phyloP scores from a whole-genome alignment of 2,797 vertebrate species.

The Nannoperca australis region DNA sequence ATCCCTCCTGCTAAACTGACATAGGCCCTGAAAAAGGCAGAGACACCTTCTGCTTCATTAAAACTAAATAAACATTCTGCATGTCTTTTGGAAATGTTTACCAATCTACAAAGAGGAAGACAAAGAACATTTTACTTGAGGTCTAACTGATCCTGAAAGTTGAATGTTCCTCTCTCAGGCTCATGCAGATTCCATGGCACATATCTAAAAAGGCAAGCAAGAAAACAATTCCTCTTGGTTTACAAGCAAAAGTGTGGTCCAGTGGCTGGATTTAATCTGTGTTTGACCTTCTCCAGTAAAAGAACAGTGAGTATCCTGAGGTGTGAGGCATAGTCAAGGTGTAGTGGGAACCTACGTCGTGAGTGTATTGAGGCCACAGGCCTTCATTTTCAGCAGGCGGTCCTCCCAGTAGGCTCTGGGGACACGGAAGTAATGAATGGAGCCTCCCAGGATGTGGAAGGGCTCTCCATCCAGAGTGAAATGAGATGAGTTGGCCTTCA shows the following conservation, averaged over 20 bases:
- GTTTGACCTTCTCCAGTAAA: constrained; percentile 2
- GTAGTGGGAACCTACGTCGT: constrained; percentile 88
- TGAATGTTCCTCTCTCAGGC: constrained; percentile 87
- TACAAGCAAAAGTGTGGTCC: neutral
- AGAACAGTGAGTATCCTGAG: neutral
- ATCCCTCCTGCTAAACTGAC: constrained; percentile 87
- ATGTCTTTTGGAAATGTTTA: neutral
- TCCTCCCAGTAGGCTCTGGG: constrained; percentile 91
- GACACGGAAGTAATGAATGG: constrained; percentile 87
- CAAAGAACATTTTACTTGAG: constrained; percentile 81
- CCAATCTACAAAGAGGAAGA: neutral
- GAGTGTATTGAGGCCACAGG: constrained; percentile 93
- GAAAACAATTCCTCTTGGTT: neutral
- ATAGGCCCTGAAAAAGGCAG: constrained; percentile 84
- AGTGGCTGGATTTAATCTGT: neutral
- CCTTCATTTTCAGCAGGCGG: constrained; percentile 92
- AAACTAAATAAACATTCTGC: neutral
- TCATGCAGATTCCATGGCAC: constrained; percentile 96
- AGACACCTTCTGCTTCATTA: neutral
- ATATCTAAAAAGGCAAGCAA: constrained; percentile 81
- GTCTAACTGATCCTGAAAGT: constrained; percentile 90
- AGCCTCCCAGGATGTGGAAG: constrained; percentile 90
- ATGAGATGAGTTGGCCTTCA: constrained; percentile 81
- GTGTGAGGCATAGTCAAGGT: neutral
- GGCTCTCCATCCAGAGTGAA: constrained; percentile 89